Conservation (phyloP, 2,113 vertebrate species). For the Neomonachus schauinslandi region DNA sequence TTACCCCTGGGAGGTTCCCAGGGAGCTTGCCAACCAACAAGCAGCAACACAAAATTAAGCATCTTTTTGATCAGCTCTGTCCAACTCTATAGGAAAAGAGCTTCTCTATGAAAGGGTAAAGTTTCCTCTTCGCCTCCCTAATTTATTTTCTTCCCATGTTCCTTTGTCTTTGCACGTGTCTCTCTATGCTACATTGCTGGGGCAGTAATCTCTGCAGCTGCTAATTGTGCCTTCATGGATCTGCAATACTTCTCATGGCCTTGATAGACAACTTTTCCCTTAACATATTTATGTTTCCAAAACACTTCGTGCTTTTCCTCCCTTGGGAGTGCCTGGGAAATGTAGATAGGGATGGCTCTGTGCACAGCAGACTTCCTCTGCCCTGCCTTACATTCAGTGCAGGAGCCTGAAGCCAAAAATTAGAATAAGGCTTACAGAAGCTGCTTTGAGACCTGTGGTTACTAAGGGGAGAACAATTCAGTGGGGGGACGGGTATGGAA, state of each 20-base stretch:
- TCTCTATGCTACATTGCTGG: not conserved
- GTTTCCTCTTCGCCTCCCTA: not conserved
- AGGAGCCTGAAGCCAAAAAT: not conserved
- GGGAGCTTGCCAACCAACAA: not conserved
- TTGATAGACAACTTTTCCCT: not conserved
- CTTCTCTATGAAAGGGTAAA: not conserved
- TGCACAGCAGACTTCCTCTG: not conserved
- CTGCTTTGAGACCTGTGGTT: not conserved
- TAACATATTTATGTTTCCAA: not conserved
- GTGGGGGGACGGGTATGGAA: too few species aligned
- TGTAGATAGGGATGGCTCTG: slow-evolving; percentile 27
- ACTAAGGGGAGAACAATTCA: not conserved
- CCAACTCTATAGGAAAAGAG: not conserved
- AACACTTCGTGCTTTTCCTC: not conserved
- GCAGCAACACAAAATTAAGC: not conserved
- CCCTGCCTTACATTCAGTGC: not conserved
- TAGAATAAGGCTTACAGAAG: not conserved
- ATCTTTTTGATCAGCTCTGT: not conserved
- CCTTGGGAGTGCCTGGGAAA: slow-evolving; percentile 5
- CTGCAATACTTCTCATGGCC: not conserved
- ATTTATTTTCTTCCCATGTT: not conserved
- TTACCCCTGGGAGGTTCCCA: not conserved
- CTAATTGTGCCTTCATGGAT: not conserved
- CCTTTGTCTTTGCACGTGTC: not conserved
- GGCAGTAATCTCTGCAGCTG: not conserved